Evolutionary conservation across 2,888 invertebrate species (phyloP).

Genomic region (Zaprionus bogoriensis): DNA sequence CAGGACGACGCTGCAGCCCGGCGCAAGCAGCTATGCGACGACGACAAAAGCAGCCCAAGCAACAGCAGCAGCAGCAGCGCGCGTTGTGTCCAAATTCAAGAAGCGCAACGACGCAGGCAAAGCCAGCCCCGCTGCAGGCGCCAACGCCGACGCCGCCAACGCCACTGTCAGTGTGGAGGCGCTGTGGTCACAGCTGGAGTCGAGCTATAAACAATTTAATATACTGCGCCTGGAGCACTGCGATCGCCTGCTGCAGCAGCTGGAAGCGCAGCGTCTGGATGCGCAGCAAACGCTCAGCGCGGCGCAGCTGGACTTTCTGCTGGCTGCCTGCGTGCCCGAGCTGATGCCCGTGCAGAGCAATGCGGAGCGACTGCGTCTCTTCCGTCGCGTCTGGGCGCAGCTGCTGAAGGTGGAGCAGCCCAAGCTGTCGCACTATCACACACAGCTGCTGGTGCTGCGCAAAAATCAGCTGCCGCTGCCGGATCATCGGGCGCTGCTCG

Average conservation of each 20-base stretch:
- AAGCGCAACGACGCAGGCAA: slow-evolving; percentile 9
- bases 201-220: slow-evolving; percentile 57
- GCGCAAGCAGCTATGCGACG: slow-evolving; percentile 13
- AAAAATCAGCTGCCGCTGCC: slow-evolving; percentile 84
- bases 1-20: slow-evolving; percentile 5
- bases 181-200: slow-evolving; percentile 60
- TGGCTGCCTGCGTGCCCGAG: slow-evolving; percentile 84
- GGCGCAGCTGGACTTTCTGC: slow-evolving; percentile 81
- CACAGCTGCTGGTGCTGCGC: slow-evolving; percentile 85
- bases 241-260: slow-evolving; percentile 56
- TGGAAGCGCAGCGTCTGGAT: slow-evolving; percentile 22
- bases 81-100: background rate
- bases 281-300: slow-evolving; percentile 13
- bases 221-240: slow-evolving; percentile 60
- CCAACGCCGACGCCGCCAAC: background rate
- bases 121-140: background rate
- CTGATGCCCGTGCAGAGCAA: slow-evolving; percentile 84
- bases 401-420: slow-evolving; percentile 80
- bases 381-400: slow-evolving; percentile 84
- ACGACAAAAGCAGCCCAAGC: too few relatives aligned
- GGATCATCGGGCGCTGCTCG: slow-evolving; percentile 63
- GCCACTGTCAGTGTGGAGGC: slow-evolving; percentile 30
- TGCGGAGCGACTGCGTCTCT: slow-evolving; percentile 83
- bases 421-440: slow-evolving; percentile 83
- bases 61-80: background rate